Evolutionary conservation across 1,140 invertebrate species (phyloP), one percentile per base, ranked within the genome.

Genomic region (Lasioglossum albipes): DNA sequence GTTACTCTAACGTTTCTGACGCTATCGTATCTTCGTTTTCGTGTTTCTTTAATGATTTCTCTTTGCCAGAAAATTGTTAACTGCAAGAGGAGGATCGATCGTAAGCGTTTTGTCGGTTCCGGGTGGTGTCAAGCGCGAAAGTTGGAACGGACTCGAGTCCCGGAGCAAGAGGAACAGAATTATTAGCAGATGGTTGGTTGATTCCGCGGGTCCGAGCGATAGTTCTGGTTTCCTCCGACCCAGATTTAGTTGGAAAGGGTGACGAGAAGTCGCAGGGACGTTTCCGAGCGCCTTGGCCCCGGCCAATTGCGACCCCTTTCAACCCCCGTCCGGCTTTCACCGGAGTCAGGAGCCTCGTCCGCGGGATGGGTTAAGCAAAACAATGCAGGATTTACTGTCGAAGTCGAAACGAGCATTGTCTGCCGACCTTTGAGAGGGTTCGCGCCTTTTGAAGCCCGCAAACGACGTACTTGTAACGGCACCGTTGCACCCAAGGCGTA

Each of bases 371-470:
- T 79, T 79, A 74, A 73, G 49, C 61, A 78, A 82, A 82, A 78
- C 81, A 82, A 79, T 79, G 57, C 65, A 27, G 57, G 49, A 82
- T 79, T 82, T 79, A 82, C 65, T 20, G 70, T 74, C 81, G 41
- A 27, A 70, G 70, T 69, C 70, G 70, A 54, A 49, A 49, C 70
- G 61, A 57, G 13, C 70, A 73, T 83, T 65, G 75, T 74, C 65
- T 65, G 59, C 16, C 71, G 52, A 49, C 52, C 45, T 67, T 75
- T 68, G 45, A 66, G 64, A 18, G 49, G n/a, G 22, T 31, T 36
- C 42, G 20, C 10, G 73, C 64, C 49, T 75, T 75, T 66, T 54
- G 31, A 74, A 66, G 73, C 42, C 73, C 18, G 42, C 62, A 54
- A 75, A 75, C 73, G 73, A 75, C 61, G 73, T 66, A 75, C 73